phyloP scores from a whole-genome alignment of 1,140 invertebrate genomes.

The Halictus rubicundus region DNA sequence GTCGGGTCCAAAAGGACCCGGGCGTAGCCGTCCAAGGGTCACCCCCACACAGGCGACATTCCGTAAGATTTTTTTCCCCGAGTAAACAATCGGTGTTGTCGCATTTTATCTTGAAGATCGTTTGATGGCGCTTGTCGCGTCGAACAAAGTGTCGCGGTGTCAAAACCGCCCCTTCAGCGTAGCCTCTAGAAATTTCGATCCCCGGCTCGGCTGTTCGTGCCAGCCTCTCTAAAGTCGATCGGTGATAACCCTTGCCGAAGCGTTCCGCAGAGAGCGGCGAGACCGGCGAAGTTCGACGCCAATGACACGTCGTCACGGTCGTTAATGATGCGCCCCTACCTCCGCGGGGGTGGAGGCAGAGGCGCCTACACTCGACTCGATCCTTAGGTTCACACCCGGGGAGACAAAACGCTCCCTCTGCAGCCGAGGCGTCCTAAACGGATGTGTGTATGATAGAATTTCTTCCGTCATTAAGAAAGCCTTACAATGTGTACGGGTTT shows the following conservation, averaged over 20 bases:
- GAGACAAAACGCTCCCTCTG: conserved; percentile 73
- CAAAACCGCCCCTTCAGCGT: conserved; percentile 15
- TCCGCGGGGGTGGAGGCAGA: conserved; percentile 11
- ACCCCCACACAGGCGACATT: too few relatives aligned
- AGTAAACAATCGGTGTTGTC: not conserved
- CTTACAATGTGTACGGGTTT: conserved; percentile 75
- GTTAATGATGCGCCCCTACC: conserved; percentile 64
- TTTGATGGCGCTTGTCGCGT: not conserved
- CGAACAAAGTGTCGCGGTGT: not conserved
- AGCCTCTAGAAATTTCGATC: conserved; percentile 42
- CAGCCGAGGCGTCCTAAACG: conserved; percentile 73
- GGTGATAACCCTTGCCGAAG: conserved; percentile 41
- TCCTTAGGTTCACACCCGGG: conserved; percentile 62
- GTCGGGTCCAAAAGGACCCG: too few relatives aligned
- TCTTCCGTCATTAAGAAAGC: conserved; percentile 80
- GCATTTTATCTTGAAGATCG: not conserved
- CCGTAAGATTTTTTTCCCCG: too few relatives aligned
- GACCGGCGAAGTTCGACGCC: conserved; percentile 59
- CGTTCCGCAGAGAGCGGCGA: conserved; percentile 46
- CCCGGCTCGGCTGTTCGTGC: conserved; percentile 23
- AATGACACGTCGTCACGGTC: conserved; percentile 61
- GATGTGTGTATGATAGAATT: conserved; percentile 78
- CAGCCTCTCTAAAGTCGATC: conserved; percentile 43
- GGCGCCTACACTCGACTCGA: conserved; percentile 51
- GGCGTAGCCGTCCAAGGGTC: too few relatives aligned